Conservation (phyloP, 2,113 vertebrate species). For the Myrmophylax atrothorax region DNA sequence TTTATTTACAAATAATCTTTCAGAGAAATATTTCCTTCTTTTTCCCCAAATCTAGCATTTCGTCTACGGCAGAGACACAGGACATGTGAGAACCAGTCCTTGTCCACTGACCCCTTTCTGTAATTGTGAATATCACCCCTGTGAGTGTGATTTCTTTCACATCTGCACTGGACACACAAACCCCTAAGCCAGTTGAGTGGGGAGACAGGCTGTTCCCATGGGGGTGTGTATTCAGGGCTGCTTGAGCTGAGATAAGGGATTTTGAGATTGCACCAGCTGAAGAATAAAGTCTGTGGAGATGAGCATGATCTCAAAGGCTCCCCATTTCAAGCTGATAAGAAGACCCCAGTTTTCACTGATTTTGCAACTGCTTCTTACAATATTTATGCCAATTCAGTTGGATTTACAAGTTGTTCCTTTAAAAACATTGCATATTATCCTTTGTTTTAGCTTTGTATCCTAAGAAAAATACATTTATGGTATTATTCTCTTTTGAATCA, state of each 20-base stretch:
- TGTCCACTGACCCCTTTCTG: constrained; percentile 59
- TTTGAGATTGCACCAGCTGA: neutral
- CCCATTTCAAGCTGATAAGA: neutral
- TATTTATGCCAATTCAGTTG: neutral
- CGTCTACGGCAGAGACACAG: constrained; percentile 71
- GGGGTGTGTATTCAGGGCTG: neutral
- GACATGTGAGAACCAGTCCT: constrained; percentile 71
- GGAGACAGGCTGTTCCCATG: neutral
- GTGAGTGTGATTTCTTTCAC: neutral
- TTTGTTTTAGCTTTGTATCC: neutral
- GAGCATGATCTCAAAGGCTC: neutral
- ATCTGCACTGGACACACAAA: neutral
- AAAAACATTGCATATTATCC: neutral
- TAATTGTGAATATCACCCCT: constrained; percentile 6
- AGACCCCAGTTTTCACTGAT: neutral
- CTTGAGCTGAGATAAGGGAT: neutral
- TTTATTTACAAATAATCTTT: constrained; percentile 65
- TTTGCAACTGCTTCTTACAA: neutral
- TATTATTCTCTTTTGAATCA: neutral
- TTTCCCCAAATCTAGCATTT: constrained; percentile 69
- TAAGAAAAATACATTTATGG: neutral
- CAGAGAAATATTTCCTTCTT: constrained; percentile 70
- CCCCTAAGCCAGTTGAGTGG: neutral
- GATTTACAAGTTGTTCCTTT: neutral
- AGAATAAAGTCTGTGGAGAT: neutral